Percentiles rank a stretch among this genome's conserved stretches.
Evolutionary conservation across 2,797 vertebrate genomes (phyloP).

Genomic region (Threskiornis aethiopicus): DNA sequence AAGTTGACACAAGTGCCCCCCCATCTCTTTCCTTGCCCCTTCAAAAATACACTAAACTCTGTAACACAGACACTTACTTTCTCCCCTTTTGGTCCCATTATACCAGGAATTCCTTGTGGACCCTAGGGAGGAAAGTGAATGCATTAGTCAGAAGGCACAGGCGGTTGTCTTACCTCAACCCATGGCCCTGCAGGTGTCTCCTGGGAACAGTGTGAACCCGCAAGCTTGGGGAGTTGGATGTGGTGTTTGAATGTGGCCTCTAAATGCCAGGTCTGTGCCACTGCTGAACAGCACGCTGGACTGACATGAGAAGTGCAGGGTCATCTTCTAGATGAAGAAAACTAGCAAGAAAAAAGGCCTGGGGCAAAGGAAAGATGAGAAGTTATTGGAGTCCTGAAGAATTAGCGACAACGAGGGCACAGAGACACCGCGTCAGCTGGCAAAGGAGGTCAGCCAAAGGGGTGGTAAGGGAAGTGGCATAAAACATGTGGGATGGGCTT

Average conservation of each 20-base stretch:
- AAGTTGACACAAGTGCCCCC: not conserved
- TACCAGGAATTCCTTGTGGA: conserved; percentile 88
- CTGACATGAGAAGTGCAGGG: not conserved
- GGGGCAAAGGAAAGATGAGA: not conserved
- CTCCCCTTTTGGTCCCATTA: conserved; percentile 91
- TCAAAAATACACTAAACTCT: not conserved
- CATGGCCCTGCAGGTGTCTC: not conserved
- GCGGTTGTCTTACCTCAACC: not conserved
- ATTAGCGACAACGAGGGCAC: not conserved
- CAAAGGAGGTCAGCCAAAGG: not conserved
- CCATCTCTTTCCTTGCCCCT: not conserved
- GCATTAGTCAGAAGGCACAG: not conserved
- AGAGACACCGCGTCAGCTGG: accelerated
- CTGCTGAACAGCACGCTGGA: not conserved
- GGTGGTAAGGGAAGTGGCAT: not conserved
- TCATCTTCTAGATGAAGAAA: not conserved
- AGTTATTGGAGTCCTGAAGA: not conserved
- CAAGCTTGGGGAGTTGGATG: not conserved
- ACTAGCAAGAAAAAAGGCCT: not conserved
- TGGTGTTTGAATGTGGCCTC: not conserved
- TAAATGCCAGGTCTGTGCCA: not conserved
- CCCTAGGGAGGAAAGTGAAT: conserved; percentile 78
- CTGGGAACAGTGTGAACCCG: not conserved
- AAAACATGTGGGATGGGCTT: not conserved
- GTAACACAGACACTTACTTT: conserved; percentile 80